These are phyloP conservation scores for Otocyon megalotis DNA, from an alignment of 2,113 vertebrate species.

Conservation along the genomic window DNA sequence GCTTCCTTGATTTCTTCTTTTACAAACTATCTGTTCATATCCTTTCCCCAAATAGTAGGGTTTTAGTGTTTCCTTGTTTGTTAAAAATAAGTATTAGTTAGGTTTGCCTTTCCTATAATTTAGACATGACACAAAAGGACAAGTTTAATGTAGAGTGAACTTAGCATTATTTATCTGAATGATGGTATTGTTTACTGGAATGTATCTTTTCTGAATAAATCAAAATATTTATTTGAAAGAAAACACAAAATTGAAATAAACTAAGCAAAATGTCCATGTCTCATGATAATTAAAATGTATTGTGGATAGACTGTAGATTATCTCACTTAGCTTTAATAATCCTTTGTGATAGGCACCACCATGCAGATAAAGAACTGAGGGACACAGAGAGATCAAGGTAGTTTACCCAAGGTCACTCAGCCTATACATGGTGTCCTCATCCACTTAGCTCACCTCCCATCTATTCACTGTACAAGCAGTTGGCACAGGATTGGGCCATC, in stretches of 20 bases:
- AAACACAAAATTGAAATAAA: constrained; percentile 31
- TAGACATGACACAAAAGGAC: not conserved
- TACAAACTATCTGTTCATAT: constrained; percentile 1
- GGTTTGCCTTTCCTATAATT: constrained; percentile 35
- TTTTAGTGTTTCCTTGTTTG: not conserved
- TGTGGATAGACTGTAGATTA: not conserved
- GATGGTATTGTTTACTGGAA: constrained; percentile 19
- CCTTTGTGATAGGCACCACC: not conserved
- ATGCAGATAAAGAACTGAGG: not conserved
- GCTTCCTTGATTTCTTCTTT: constrained; percentile 23
- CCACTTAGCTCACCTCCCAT: not conserved
- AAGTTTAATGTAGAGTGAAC: not conserved
- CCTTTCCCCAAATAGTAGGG: not conserved
- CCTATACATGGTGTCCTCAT: no score
- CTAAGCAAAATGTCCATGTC: not conserved
- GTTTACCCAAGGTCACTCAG: not conserved
- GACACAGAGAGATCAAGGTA: not conserved
- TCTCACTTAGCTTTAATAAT: not conserved
- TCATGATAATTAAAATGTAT: not conserved
- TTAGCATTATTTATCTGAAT: constrained; percentile 41
- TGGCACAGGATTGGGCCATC: not conserved
- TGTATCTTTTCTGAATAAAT: constrained; percentile 38
- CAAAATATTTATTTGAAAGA: constrained; percentile 40
- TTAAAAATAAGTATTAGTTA: constrained; percentile 41
- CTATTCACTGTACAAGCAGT: not conserved